A percentile compares a stretch with the other conserved stretches of the same genome.
These are phyloP conservation scores for Antedon mediterranea DNA, from an alignment of 53 echinoderm and acorn worm genomes.

Conservation along the genomic window DNA sequence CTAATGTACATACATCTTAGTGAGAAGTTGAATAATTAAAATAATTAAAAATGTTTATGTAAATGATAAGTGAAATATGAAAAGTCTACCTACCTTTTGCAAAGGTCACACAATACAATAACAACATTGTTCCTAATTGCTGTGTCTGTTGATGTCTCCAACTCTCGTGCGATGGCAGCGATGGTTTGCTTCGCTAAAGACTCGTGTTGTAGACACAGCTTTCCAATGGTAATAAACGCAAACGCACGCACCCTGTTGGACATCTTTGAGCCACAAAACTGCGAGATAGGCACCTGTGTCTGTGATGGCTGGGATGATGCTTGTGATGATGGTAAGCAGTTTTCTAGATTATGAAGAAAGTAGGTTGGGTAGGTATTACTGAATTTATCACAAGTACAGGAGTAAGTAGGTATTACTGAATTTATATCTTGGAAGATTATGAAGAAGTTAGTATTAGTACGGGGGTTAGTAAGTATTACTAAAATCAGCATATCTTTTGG, in stretches of 20 bases:
- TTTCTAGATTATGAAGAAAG: slow-evolving; percentile 1
- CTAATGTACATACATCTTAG: too few relatives aligned
- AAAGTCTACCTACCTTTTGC: slow-evolving; percentile 43
- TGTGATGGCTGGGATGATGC: slow-evolving; percentile 32
- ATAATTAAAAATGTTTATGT: too few relatives aligned
- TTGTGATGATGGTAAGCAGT: slow-evolving; percentile 25
- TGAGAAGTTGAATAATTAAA: too few relatives aligned
- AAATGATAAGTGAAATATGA: too few relatives aligned
- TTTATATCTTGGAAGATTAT: too few relatives aligned
- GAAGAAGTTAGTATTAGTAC: too few relatives aligned
- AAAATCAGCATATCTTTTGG: too few relatives aligned
- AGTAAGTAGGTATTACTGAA: too few relatives aligned
- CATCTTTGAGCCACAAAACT: slow-evolving; percentile 46
- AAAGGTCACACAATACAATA: slow-evolving; percentile 87
- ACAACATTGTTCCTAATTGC: slow-evolving; percentile 73
- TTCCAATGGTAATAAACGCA: slow-evolving; percentile 77
- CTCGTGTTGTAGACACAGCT: slow-evolving; percentile 82
- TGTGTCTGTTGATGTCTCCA: slow-evolving; percentile 55
- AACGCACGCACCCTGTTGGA: slow-evolving; percentile 70
- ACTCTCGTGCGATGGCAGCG: slow-evolving; percentile 68
- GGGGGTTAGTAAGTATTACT: too few relatives aligned
- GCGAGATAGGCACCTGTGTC: slow-evolving; percentile 61
- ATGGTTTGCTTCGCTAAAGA: slow-evolving; percentile 75
- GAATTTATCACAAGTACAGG: too few relatives aligned
- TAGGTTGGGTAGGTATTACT: too few relatives aligned